Percentiles rank a stretch among this genome's conserved stretches.
Evolutionary conservation across 2,888 invertebrate species (phyloP).

Genomic region (Seira musarum): DNA sequence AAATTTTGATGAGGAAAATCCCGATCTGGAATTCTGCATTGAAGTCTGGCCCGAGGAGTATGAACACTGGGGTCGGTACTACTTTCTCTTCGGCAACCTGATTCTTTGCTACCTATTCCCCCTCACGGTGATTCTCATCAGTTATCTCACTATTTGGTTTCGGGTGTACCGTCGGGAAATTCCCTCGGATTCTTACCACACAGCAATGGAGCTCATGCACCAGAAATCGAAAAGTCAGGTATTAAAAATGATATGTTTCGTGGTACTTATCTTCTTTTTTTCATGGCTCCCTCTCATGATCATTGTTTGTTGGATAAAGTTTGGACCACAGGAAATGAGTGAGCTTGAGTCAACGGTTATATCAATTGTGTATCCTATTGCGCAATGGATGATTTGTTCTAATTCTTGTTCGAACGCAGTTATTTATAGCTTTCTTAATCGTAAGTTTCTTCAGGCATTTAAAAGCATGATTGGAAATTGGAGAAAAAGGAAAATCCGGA

Average conservation of each 20-base stretch:
- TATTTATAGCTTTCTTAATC: constrained; percentile 70
- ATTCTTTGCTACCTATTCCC: constrained; percentile 75
- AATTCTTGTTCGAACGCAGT: constrained; percentile 77
- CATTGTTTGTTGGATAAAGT: constrained; percentile 72
- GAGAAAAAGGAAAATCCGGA: constrained; percentile 12
- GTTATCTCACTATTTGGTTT: constrained; percentile 75
- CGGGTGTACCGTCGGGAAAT: constrained; percentile 73
- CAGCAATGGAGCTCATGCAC: constrained; percentile 70
- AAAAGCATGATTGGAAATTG: constrained; percentile 25
- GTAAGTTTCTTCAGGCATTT: constrained; percentile 59
- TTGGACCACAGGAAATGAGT: constrained; percentile 70
- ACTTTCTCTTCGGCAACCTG: constrained; percentile 75
- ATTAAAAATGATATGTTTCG: constrained; percentile 75
- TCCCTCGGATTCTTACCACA: constrained; percentile 72
- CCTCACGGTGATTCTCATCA: constrained; percentile 74
- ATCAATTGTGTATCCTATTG: constrained; percentile 73
- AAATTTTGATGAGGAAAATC: constrained; percentile 80
- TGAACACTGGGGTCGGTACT: constrained; percentile 72
- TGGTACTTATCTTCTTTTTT: constrained; percentile 75
- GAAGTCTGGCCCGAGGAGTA: constrained; percentile 73
- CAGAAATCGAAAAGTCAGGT: constrained; percentile 71
- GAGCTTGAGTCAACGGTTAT: constrained; percentile 70
- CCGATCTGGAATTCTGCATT: constrained; percentile 78
- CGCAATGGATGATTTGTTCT: constrained; percentile 74
- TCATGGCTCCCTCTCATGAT: constrained; percentile 76